A percentile compares a stretch with the other conserved stretches of the same genome.
These are phyloP conservation scores for Microctonus brassicae DNA, from an alignment of 2,888 invertebrate species.

Conservation along the genomic window DNA sequence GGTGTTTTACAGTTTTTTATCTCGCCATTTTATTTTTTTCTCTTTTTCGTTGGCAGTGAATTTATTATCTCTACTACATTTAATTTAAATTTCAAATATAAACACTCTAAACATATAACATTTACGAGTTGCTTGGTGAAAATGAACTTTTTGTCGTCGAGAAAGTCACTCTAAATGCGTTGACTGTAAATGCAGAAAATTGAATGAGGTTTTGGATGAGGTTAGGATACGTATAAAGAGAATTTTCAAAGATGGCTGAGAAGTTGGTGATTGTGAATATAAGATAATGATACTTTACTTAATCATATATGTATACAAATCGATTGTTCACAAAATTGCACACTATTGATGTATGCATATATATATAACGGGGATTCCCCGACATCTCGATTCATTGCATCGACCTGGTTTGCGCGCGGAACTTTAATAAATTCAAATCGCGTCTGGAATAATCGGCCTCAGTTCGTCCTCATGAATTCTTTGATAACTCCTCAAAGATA, in stretches of 20 bases:
- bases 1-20: background rate
- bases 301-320: background rate
- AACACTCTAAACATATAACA: background rate
- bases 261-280: background rate
- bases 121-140: background rate
- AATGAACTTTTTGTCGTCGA: background rate
- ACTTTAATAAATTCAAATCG: constrained; percentile 25
- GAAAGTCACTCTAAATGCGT: background rate
- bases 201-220: constrained; percentile 12
- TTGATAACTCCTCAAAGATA: background rate
- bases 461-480: constrained; percentile 21
- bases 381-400: constrained; percentile 14
- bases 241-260: background rate
- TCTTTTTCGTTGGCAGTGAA: constrained; percentile 14
- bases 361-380: background rate
- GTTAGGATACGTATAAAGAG: background rate
- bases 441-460: too few species aligned
- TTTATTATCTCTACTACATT: constrained; percentile 21
- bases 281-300: background rate
- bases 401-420: constrained; percentile 18
- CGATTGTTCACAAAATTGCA: background rate
- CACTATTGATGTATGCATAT: background rate
- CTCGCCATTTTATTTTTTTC: background rate
- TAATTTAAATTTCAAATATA: constrained; percentile 36
- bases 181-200: constrained; percentile 26